Conservation (phyloP, 2,113 vertebrate species). For the Callionymus lyra region DNA sequence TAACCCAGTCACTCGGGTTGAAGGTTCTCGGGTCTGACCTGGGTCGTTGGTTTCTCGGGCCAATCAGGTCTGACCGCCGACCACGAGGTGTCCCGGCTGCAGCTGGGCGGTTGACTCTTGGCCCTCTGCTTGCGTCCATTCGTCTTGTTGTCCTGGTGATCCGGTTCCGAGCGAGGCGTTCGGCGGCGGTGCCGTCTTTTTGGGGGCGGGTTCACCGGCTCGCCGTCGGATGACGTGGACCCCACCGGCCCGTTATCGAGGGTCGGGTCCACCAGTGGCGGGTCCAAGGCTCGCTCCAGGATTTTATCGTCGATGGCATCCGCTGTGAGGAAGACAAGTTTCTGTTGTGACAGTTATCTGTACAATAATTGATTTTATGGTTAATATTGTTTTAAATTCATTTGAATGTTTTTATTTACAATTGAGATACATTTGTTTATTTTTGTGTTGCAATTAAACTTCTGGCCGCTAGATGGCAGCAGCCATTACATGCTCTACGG, state of each 20-base stretch:
- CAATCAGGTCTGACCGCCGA: constrained; percentile 65
- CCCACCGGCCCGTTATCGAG: constrained; percentile 33
- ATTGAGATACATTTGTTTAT: no score
- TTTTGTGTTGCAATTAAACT: no score
- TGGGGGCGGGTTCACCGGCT: constrained; percentile 2
- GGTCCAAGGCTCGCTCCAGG: not conserved
- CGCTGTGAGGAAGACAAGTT: no score
- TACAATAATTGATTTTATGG: no score
- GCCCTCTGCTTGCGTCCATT: constrained; percentile 62
- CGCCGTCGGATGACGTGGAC: constrained; percentile 27
- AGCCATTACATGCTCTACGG: no score
- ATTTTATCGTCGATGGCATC: no score
- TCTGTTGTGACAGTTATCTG: no score
- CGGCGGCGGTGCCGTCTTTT: constrained; percentile 25
- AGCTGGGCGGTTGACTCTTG: constrained; percentile 59
- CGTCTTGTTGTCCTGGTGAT: constrained; percentile 27
- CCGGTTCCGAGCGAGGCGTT: constrained; percentile 25
- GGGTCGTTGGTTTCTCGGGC: not conserved
- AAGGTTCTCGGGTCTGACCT: constrained; percentile 65
- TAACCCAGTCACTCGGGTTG: constrained; percentile 51
- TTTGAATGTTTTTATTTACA: no score
- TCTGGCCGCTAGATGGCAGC: no score
- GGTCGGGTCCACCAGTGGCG: constrained; percentile 1
- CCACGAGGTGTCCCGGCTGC: constrained; percentile 71
- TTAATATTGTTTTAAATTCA: no score